Base-by-base conservation (phyloP, 2,113 vertebrate genomes). In the Sinocyclocheilus rhinocerous region DNA sequence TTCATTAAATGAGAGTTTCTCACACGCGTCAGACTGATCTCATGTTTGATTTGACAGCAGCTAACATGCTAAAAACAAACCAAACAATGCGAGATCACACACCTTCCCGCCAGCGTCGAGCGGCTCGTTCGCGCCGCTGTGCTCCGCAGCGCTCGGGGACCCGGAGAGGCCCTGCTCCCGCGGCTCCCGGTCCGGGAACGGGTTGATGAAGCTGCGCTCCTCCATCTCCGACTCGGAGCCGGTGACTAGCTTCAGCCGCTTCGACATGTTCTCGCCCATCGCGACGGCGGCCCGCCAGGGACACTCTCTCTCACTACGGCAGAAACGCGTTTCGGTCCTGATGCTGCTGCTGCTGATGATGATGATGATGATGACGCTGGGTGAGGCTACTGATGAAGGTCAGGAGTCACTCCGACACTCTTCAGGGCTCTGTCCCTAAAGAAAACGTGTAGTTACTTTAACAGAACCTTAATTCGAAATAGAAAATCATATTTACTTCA, bases 201-300 rank as follows among this genome's bases (percentile, higher is more conserved):
- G 97, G 89, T 97, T 99, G 9, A 82, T 4, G 70, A 98, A 99
- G 0, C 95, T 94, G 2, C 97, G 94, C 89, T 98, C 98, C 93
- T 98, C 98, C 97, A 98, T 98, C 84, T 97, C 97, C 0, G 96
- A 93, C 26, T 98, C 97, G 1, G 95, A 92, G 6, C 92, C 94
- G 33, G 96, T 90, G 26, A 96, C 93, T 76, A 96, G 89, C 92
- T 94, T 97, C 87, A 99, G 92, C 0, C 96, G 91, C 89, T 98
- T 99, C 4, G 97, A 98, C 95, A 99, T 92, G 93, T 95, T 93
- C 70, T 98, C 97, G 95, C 97, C 98, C 97, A 99, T 99, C 87
- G 89, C 96, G 92, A 95, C 96, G 96, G 95, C 33, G 85, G 88
- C 91, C 72, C 90, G 72, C 76, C 63, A 18, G 85, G 93, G 92